A percentile compares a stretch with the other conserved stretches of the same genome.
These are phyloP conservation scores for Coluber constrictor DNA, from an alignment of 2,797 vertebrate species.

Conservation along the genomic window DNA sequence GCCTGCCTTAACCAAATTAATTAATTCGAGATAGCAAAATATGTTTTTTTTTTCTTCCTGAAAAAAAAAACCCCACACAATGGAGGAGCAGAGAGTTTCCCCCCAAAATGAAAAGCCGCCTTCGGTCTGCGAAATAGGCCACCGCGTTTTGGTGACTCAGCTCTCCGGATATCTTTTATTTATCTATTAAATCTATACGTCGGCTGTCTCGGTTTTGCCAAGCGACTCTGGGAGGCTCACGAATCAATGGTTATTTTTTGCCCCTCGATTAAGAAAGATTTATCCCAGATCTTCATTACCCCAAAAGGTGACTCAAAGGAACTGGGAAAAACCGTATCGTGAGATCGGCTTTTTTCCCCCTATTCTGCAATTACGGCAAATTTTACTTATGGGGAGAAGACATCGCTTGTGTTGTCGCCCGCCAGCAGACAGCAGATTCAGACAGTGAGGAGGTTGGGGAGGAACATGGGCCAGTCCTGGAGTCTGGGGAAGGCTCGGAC, in stretches of 20 bases:
- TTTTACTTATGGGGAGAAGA: background rate
- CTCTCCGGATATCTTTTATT: background rate
- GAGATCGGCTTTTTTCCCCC: background rate
- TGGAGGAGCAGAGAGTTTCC: background rate
- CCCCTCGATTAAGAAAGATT: background rate
- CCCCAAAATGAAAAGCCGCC: background rate
- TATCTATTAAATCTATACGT: background rate
- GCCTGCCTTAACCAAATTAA: background rate
- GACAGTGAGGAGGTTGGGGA: no score
- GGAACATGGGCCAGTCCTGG: no score
- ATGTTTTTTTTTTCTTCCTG: no score
- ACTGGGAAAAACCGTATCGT: background rate
- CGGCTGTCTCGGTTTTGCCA: background rate
- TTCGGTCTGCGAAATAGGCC: background rate
- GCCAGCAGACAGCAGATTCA: no score
- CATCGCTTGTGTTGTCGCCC: no score
- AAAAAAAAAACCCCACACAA: background rate
- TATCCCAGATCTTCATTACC: background rate
- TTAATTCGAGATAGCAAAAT: background rate
- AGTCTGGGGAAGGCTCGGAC: no score
- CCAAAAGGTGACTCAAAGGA: background rate
- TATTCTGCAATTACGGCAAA: background rate
- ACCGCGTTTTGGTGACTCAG: background rate
- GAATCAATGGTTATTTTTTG: background rate
- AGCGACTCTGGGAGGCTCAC: no score